phyloP scores from a whole-genome alignment of 2,113 vertebrate species.

The Motacilla alba region DNA sequence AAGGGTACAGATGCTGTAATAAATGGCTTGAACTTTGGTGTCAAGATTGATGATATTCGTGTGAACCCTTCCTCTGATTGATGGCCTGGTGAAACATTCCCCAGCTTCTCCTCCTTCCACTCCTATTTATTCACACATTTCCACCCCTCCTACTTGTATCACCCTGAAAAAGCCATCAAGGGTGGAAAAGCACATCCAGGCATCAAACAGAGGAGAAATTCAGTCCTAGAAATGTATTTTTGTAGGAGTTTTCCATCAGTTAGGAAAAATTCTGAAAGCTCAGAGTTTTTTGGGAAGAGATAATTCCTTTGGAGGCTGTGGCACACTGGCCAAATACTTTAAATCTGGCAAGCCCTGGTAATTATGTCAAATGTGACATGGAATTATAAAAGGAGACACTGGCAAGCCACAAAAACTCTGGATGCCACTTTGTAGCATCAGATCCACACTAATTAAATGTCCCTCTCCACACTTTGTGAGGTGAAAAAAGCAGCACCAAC shows the following conservation, averaged over 20 bases:
- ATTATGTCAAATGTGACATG: background rate
- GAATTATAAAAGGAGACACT: background rate
- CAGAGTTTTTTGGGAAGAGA: background rate
- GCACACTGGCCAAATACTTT: no score
- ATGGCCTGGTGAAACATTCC: constrained; percentile 42
- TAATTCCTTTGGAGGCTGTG: background rate
- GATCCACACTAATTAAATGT: background rate
- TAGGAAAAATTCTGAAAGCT: background rate
- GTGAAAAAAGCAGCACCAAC: background rate
- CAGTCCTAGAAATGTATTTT: background rate
- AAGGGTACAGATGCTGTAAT: constrained; percentile 37
- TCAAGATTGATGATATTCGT: constrained; percentile 37
- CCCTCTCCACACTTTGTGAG: background rate
- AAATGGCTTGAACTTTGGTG: constrained; percentile 52
- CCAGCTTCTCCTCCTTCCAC: background rate
- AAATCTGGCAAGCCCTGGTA: no score
- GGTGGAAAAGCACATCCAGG: background rate
- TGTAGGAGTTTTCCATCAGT: background rate
- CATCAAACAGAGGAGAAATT: background rate
- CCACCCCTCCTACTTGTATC: background rate
- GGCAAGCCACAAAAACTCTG: background rate
- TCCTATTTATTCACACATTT: background rate
- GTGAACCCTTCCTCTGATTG: constrained; percentile 45
- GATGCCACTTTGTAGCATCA: background rate
- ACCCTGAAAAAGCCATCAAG: background rate